phyloP scores from a whole-genome alignment of 2,113 vertebrate genomes.

The Mastomys natalensis region DNA sequence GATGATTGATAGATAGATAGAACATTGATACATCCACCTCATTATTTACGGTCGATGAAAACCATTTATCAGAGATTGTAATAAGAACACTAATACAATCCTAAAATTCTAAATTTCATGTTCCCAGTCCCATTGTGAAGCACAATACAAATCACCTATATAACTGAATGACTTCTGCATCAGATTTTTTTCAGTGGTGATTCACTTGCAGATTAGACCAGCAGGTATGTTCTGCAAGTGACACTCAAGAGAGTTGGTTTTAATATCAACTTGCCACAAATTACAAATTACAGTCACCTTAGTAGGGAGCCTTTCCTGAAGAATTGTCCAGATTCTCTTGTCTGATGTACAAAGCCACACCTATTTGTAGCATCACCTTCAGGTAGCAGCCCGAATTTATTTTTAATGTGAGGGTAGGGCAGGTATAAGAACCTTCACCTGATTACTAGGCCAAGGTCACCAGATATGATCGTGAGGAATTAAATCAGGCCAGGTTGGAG shows the following conservation, averaged over 20 bases:
- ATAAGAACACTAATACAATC: not conserved
- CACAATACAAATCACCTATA: not conserved
- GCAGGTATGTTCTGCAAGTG: not conserved
- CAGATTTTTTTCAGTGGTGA: not conserved
- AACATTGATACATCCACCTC: not conserved
- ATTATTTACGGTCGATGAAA: not conserved
- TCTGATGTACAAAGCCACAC: too few relatives aligned
- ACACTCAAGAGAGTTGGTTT: not conserved
- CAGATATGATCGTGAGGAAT: too few relatives aligned
- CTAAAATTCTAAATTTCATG: not conserved
- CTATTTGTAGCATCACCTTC: too few relatives aligned
- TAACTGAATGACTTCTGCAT: not conserved
- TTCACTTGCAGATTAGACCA: not conserved
- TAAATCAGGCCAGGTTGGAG: too few relatives aligned
- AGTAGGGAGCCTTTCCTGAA: not conserved
- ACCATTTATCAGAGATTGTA: not conserved
- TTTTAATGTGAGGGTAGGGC: too few relatives aligned
- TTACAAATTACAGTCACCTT: not conserved
- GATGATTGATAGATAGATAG: too few relatives aligned
- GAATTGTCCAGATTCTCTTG: too few relatives aligned
- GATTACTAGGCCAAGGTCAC: too few relatives aligned
- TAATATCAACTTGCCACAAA: not conserved
- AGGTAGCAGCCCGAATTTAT: too few relatives aligned
- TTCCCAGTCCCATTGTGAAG: not conserved
- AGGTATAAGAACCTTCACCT: too few relatives aligned